These are phyloP conservation scores for Acanthochromis polyacanthus DNA, from an alignment of 2,113 vertebrate species.

Conservation along the genomic window DNA sequence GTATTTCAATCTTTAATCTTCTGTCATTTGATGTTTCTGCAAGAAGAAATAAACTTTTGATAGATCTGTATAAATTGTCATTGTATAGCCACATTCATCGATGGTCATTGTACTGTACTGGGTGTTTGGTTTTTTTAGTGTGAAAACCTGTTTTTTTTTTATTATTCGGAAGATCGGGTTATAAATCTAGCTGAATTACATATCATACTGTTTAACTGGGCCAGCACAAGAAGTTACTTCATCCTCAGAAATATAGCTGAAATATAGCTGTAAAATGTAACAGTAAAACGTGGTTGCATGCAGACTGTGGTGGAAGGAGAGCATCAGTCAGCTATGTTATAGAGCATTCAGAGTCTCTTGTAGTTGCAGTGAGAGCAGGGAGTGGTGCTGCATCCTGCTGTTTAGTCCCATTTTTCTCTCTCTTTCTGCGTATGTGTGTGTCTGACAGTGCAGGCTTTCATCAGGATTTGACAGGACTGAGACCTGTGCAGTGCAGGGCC, in stretches of 20 bases:
- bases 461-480: constrained; percentile 34
- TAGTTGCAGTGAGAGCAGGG: constrained; percentile 19
- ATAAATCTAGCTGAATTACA: not conserved
- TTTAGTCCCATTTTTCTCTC: constrained; percentile 22
- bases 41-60: not conserved
- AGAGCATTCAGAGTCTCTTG: not conserved
- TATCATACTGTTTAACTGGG: too few species aligned
- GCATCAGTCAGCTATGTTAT: constrained; percentile 1
- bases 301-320: not conserved
- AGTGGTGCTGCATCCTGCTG: constrained; percentile 35
- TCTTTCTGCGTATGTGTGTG: not conserved
- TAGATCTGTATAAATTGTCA: not conserved
- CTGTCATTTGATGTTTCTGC: not conserved
- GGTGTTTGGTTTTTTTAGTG: too few species aligned
- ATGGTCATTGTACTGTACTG: constrained; percentile 2
- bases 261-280: not conserved
- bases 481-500: constrained; percentile 31
- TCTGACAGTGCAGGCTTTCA: constrained; percentile 34
- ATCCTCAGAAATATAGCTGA: not conserved
- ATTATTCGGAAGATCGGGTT: too few species aligned
- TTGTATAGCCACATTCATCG: not conserved
- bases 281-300: not conserved
- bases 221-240: too few species aligned
- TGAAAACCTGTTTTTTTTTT: too few species aligned
- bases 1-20: not conserved